These are phyloP conservation scores for Merops nubicus DNA, from an alignment of 2,113 vertebrate species.

Conservation along the genomic window DNA sequence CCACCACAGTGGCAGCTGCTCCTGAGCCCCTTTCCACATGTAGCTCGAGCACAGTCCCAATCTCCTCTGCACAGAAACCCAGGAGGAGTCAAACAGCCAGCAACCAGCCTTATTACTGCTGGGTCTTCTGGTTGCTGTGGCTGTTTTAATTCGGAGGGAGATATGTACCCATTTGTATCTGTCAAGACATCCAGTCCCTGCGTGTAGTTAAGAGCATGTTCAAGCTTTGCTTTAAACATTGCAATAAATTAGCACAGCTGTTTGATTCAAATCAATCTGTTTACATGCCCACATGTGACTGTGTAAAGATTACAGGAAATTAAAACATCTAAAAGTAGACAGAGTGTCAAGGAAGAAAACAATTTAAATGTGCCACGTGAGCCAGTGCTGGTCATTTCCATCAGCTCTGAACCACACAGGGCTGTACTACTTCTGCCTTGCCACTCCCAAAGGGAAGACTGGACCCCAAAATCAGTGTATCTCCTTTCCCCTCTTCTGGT, in stretches of 20 bases:
- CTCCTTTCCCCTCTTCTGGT: background rate
- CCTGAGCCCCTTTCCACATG: fast-evolving
- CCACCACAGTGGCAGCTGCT: fast-evolving
- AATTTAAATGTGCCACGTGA: background rate
- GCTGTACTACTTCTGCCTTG: background rate
- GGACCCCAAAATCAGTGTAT: background rate
- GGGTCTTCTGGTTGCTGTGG: background rate
- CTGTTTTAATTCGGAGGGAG: background rate
- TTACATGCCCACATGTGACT: background rate
- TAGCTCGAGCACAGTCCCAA: background rate
- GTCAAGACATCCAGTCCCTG: background rate
- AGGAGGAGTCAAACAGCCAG: background rate
- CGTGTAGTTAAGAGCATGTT: background rate
- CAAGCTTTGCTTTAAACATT: background rate
- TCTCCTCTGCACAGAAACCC: fast-evolving
- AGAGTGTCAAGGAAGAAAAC: background rate
- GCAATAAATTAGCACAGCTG: background rate
- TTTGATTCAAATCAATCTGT: constrained; percentile 14
- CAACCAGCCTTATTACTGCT: background rate
- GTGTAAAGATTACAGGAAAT: background rate
- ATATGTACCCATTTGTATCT: fast-evolving
- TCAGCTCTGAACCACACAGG: background rate
- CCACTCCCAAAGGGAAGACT: background rate
- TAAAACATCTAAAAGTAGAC: background rate
- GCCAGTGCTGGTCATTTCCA: background rate